These are phyloP conservation scores for Echinops telfairi DNA, from an alignment of 2,113 vertebrate genomes.

Conservation along the genomic window DNA sequence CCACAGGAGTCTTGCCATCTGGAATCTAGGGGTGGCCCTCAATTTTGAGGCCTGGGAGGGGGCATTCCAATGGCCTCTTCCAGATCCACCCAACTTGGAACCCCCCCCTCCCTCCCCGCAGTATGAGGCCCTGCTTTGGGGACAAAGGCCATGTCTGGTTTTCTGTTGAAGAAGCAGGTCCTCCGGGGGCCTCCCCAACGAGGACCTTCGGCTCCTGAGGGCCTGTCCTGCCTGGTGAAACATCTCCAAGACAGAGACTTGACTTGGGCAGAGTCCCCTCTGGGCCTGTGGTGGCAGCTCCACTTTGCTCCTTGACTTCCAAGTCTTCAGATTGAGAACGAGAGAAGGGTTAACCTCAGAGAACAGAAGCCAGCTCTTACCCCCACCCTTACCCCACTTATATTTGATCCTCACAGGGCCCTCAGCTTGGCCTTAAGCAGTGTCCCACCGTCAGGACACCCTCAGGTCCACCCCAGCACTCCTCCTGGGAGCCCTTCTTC, in stretches of 20 bases:
- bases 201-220: neutral
- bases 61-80: neutral
- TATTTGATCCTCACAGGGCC: neutral
- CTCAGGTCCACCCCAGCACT: too few species aligned
- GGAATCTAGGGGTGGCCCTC: neutral
- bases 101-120: neutral
- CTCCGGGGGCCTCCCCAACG: neutral
- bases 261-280: neutral
- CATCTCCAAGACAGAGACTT: neutral
- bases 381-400: neutral
- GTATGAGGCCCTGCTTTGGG: neutral
- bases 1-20: neutral
- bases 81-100: neutral
- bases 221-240: neutral
- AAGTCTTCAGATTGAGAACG: neutral
- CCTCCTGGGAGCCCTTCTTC: neutral
- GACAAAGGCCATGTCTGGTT: neutral
- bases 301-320: neutral
- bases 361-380: neutral
- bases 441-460: neutral
- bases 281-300: neutral
- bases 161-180: neutral
- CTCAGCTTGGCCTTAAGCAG: neutral
- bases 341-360: neutral
- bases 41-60: neutral